Conservation (phyloP, 2,113 vertebrate species). For the Ageneiosus marmoratus region DNA sequence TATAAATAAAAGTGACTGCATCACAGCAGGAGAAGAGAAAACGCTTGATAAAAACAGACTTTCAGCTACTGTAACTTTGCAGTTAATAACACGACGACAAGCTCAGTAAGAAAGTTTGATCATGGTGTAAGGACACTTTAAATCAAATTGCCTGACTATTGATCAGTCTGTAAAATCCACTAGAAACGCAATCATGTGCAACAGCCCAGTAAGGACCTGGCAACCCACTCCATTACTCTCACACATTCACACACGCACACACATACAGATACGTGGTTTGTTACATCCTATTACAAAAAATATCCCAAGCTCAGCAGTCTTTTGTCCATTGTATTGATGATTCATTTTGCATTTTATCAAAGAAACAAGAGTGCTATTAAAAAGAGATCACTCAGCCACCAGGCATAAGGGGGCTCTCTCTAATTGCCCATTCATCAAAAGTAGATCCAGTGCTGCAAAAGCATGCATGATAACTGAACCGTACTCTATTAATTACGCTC, state of each 20-base stretch:
- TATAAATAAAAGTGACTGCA: constrained; percentile 23
- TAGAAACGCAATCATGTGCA: constrained; percentile 22
- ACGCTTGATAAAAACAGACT: constrained; percentile 9
- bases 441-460: constrained; percentile 67
- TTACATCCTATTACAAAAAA: constrained; percentile 66
- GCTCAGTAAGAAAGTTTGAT: constrained; percentile 2
- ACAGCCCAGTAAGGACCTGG: constrained; percentile 16
- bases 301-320: constrained; percentile 56
- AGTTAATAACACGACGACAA: background rate
- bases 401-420: constrained; percentile 66
- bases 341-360: constrained; percentile 78
- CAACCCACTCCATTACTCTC: constrained; percentile 5
- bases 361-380: constrained; percentile 76
- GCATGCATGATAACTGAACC: constrained; percentile 69
- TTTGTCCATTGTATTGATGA: constrained; percentile 69
- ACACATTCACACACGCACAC: background rate
- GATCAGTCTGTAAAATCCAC: constrained; percentile 30
- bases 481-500: constrained; percentile 67
- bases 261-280: background rate
- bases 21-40: background rate
- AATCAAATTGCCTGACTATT: constrained; percentile 15
- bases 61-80: constrained; percentile 4
- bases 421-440: constrained; percentile 81
- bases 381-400: constrained; percentile 76
- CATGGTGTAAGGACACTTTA: background rate